Evolutionary conservation across 2,113 vertebrate species (phyloP), one percentile per base, ranked within the genome.

Genomic region (Pelecanus crispus): DNA sequence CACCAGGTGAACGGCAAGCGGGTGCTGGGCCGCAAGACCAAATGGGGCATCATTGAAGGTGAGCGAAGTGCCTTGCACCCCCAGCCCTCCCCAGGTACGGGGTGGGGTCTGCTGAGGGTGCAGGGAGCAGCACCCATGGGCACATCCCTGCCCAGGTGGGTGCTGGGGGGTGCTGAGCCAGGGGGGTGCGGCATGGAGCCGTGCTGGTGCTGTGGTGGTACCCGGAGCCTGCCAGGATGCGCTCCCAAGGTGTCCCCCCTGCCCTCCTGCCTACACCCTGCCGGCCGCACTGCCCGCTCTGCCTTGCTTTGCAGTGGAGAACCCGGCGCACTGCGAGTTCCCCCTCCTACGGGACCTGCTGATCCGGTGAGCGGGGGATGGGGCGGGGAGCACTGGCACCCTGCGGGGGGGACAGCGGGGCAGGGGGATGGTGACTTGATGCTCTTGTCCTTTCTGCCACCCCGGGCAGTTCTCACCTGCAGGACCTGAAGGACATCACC

Each of bases 21-120:
- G 65, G 98, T 99, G 81, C 97, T 99, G 96, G 99, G 99, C 73
- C 98, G 99, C 67, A 99, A 99, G 97, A 99, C 99, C 56, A 99
- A 99, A 94, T 99, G 99, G 99, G 99, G 99, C 53, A 98, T 99
- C 95, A 98, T 99, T 21, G 99, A 99, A 99, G 99, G 99, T 99
- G 92, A 98, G 94, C 1, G 3, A 47, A 63, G 40, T 18, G 44
- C 68, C 42, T 52, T 6, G 11, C 5, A 11, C 1, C 63, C 42
- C 36, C 40, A 6, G 68, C 26, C 24, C 28, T 40, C 20, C 2
- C 3, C 44, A 12, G 36, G 9, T 4, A 3, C 0, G 15, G 26
- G 15, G 17, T 4, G 12, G 12, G 7, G 4, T 17, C 42, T 0
- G 2, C 6, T 1, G 3, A 12, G 40, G 10, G 13, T 9, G 31